These are phyloP conservation scores for Poicephalus gulielmi DNA, from an alignment of 2,113 vertebrate genomes.

Conservation along the genomic window DNA sequence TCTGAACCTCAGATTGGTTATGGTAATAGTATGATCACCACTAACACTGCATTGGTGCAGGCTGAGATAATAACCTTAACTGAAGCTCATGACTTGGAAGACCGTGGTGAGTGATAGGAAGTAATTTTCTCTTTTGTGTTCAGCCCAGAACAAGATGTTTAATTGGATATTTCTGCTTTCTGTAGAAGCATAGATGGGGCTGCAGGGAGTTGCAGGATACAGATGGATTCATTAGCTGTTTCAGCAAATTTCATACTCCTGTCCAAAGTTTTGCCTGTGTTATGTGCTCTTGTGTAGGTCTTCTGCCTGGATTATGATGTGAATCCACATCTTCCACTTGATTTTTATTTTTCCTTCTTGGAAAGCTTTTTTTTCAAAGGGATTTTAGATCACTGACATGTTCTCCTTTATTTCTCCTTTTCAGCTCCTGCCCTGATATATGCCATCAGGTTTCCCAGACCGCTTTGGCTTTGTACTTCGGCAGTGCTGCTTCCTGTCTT, in stretches of 20 bases:
- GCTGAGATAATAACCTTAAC: not conserved
- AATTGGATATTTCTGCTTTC: not conserved
- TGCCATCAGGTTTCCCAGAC: not conserved
- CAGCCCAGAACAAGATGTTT: not conserved
- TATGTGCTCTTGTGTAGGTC: not conserved
- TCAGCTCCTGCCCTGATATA: not conserved
- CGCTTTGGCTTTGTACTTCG: not conserved
- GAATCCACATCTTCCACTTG: not conserved
- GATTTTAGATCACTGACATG: not conserved
- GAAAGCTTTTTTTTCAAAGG: not conserved
- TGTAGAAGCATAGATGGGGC: not conserved
- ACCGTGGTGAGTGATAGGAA: not conserved
- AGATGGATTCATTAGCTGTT: not conserved
- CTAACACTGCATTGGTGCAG: not conserved
- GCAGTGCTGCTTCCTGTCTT: rapidly evolving
- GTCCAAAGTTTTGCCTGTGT: not conserved
- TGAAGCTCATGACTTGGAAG: not conserved
- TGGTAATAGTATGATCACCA: not conserved
- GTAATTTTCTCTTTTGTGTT: not conserved
- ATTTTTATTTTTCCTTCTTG: not conserved
- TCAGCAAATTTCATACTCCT: not conserved
- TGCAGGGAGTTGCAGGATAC: not conserved
- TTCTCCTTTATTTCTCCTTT: not conserved
- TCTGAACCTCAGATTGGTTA: not conserved
- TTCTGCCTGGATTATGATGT: not conserved